phyloP scores from a whole-genome alignment of 2,113 vertebrate species.

The Pseudolaguvia tuberculata region DNA sequence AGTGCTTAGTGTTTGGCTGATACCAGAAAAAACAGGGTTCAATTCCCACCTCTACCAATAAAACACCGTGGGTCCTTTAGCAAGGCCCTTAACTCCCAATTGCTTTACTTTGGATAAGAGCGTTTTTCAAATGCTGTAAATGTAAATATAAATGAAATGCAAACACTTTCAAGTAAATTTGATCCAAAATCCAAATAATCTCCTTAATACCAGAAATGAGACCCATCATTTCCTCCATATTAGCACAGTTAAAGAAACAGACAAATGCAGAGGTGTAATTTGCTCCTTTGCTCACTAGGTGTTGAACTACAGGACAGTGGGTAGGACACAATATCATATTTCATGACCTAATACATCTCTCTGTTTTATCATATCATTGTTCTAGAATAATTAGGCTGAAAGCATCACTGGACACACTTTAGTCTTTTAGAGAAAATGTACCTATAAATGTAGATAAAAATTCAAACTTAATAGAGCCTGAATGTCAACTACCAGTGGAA shows the following conservation, averaged over 20 bases:
- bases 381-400: not conserved
- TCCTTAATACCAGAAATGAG: not conserved
- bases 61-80: too few species aligned
- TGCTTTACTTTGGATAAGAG: too few species aligned
- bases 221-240: too few species aligned
- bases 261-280: not conserved
- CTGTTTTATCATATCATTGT: not conserved
- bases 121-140: too few species aligned
- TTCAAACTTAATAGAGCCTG: conserved; percentile 9
- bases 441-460: not conserved
- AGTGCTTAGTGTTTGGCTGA: too few species aligned
- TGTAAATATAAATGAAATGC: too few species aligned
- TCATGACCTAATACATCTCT: not conserved
- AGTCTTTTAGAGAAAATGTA: not conserved
- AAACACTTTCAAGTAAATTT: conserved; percentile 4
- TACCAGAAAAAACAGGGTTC: too few species aligned
- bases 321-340: not conserved
- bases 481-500: not conserved
- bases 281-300: not conserved
- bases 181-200: not conserved
- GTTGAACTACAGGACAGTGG: not conserved
- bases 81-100: too few species aligned
- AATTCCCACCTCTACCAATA: too few species aligned
- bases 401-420: not conserved
- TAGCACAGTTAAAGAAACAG: conserved; percentile 3